Base-by-base conservation (phyloP, 2,797 vertebrate genomes). In the Danio albolineatus region DNA sequence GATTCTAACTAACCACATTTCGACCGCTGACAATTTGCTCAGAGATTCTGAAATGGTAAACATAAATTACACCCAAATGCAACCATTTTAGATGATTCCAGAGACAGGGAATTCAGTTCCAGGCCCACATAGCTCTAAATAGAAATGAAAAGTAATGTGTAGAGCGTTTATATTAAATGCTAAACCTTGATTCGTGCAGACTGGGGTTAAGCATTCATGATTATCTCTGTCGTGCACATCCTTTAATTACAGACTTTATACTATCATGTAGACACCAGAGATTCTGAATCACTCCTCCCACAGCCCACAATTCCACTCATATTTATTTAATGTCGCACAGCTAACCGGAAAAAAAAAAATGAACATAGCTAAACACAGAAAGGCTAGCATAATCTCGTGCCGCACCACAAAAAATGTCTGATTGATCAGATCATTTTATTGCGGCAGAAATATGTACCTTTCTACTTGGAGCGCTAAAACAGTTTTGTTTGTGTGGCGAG, bases 231-330 rank as follows among this genome's bases (percentile, higher is more conserved):
- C 38, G 61, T n/a, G 57, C 66, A n/a, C 4, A 17, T 78, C 44
- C 38, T 70, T 78, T 71, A 71, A 36, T 56, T 54, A 44, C 51
- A 19, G 59, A 65, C 19, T 66, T 71, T 73, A 61, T 69, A 74
- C 4, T 44, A 78, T 82, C 80, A 19, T 28, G 28, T 16, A 67
- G 67, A 80, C 70, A 84, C 51, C 53, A 78, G 66, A 51, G 19
- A 78, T 59, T 41, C 51, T 71, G 62, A 79, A 71, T 65, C 44
- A 60, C 57, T 74, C 75, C 10, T 66, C 62, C 39, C 41, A 56
- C 49, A 3, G 7, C 43, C 41, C 28, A 49, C 43, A 78, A 71
- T 60, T 78, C 38, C 36, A 71, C 17, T 70, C 56, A 60, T 60
- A 61, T 60, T 78, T 60, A 78, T 71, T 60, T 51, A 12, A 71